A percentile compares a stretch with the other conserved stretches of the same genome.
phyloP scores from a whole-genome alignment of 2,113 vertebrate genomes.

The Camelus bactrianus region DNA sequence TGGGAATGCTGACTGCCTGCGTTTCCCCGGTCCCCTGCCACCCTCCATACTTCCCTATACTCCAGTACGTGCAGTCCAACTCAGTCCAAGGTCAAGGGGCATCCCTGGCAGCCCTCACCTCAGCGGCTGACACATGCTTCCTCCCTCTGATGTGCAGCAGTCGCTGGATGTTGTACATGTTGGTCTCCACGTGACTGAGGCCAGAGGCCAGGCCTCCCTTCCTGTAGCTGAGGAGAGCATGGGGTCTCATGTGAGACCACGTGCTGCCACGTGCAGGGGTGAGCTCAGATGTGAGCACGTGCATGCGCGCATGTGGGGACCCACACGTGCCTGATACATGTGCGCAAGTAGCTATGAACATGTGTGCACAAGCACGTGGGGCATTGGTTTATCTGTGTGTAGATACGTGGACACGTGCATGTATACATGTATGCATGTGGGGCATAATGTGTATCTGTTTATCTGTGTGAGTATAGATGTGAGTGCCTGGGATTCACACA shows the following conservation, averaged over 20 bases:
- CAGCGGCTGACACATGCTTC: constrained; percentile 88
- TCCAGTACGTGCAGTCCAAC: background rate
- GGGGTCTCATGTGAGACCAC: background rate
- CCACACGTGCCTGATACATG: rapidly evolving
- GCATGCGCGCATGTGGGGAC: background rate
- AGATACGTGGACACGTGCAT: background rate
- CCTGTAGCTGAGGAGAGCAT: constrained; percentile 87
- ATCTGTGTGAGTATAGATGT: background rate
- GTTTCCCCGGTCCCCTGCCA: rapidly evolving
- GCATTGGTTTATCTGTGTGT: background rate
- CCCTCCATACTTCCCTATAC: background rate
- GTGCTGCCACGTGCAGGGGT: rapidly evolving
- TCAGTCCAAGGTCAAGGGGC: background rate
- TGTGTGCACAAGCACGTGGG: background rate
- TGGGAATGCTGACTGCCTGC: rapidly evolving
- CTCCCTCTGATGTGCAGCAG: constrained; percentile 91
- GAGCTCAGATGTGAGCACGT: background rate
- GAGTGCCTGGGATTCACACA: background rate
- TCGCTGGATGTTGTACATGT: constrained; percentile 86
- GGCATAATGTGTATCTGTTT: background rate
- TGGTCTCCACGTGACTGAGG: constrained; percentile 89
- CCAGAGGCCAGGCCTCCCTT: constrained; percentile 90
- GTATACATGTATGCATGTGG: no score
- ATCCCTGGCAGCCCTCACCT: constrained; percentile 81
- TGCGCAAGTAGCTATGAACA: background rate